These are phyloP conservation scores for Acridotheres tristis DNA, from an alignment of 2,797 vertebrate genomes.

Conservation along the genomic window DNA sequence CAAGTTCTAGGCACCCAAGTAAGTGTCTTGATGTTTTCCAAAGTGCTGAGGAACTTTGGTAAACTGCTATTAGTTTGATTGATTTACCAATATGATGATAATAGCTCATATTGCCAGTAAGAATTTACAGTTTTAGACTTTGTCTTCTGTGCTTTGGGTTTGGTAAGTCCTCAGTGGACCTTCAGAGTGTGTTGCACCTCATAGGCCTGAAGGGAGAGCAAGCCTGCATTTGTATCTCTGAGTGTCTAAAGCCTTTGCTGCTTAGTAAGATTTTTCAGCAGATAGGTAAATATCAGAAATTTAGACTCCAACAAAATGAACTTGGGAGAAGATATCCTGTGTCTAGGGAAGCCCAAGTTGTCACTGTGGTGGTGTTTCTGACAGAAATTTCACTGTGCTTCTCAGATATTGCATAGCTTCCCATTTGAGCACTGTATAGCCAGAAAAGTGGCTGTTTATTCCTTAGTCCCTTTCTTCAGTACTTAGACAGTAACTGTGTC, in stretches of 20 bases:
- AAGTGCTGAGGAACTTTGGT: neutral
- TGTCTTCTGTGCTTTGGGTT: neutral
- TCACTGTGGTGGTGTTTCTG: neutral
- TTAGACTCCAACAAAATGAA: neutral
- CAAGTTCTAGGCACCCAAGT: neutral
- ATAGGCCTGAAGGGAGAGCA: neutral
- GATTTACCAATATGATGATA: neutral
- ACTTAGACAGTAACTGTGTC: neutral
- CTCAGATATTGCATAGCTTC: accelerated
- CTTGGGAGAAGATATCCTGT: neutral
- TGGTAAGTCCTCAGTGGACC: neutral
- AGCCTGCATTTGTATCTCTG: neutral
- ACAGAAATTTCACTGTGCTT: neutral
- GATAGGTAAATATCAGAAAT: neutral
- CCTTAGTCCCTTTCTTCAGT: neutral
- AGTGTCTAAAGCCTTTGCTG: neutral
- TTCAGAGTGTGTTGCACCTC: neutral
- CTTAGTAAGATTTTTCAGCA: neutral
- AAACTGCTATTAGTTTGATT: neutral
- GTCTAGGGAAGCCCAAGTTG: neutral
- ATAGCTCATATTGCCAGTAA: neutral
- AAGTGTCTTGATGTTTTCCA: neutral
- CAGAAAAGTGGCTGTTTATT: neutral
- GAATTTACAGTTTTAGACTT: neutral
- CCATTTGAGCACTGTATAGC: too few relatives aligned